These are phyloP conservation scores for Galbula dea DNA, from an alignment of 2,113 vertebrate genomes.

Conservation along the genomic window DNA sequence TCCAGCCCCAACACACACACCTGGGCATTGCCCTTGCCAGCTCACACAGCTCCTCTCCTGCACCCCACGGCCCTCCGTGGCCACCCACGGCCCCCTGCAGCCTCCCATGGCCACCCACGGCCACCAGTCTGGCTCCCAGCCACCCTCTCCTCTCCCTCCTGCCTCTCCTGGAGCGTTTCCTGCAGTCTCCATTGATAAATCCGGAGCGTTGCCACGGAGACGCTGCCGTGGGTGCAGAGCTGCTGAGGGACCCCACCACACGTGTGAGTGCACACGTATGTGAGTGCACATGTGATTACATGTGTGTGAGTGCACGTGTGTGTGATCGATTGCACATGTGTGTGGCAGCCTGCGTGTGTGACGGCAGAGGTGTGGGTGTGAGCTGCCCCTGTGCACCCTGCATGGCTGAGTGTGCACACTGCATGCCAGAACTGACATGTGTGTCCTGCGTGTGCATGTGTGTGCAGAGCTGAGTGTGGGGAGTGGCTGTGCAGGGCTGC, in stretches of 20 bases:
- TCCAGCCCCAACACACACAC: rapidly evolving
- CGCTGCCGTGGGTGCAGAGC: background rate
- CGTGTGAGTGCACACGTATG: background rate
- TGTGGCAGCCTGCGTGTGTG: no score
- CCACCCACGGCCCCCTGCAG: no score
- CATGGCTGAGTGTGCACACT: background rate
- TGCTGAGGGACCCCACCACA: background rate
- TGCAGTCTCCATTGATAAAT: slow-evolving; percentile 50
- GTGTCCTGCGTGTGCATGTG: no score
- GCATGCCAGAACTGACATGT: no score
- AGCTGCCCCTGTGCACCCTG: no score
- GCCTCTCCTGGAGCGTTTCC: background rate
- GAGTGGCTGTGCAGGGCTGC: background rate
- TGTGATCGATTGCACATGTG: background rate
- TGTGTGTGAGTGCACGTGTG: background rate
- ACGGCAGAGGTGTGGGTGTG: background rate
- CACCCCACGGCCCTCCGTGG: no score
- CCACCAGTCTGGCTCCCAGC: background rate
- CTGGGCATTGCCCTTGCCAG: background rate
- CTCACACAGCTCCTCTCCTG: background rate
- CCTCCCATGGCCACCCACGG: background rate
- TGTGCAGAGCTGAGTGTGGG: rapidly evolving
- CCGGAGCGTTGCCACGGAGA: slow-evolving; percentile 13
- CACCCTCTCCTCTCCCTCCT: background rate
- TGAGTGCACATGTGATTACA: background rate